Evolutionary conservation across 1,140 invertebrate species (phyloP).

Genomic region (Drosophila pseudoobscura): DNA sequence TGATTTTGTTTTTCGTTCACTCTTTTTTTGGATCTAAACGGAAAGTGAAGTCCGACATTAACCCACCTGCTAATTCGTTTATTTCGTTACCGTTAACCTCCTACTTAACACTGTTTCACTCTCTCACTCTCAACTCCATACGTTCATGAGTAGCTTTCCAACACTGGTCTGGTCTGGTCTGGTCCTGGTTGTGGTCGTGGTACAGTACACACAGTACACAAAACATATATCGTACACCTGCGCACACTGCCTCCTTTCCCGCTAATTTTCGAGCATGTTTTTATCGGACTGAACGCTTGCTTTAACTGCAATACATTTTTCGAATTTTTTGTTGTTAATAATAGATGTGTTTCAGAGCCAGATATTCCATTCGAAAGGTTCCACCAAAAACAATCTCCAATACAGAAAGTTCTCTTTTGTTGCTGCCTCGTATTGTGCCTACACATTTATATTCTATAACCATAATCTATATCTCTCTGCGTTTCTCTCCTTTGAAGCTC

Average conservation of each 20-base stretch:
- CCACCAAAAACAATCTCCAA: no score
- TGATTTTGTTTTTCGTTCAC: constrained; percentile 6
- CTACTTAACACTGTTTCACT: constrained; percentile 35
- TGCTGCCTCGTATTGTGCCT: background rate
- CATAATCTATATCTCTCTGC: no score
- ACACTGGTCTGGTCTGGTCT: constrained; percentile 33
- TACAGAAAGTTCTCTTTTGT: constrained; percentile 12
- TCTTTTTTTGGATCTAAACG: constrained; percentile 6
- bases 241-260: constrained; percentile 18
- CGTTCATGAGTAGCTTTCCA: constrained; percentile 32
- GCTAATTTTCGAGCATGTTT: constrained; percentile 65
- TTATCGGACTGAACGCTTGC: constrained; percentile 49
- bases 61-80: constrained; percentile 37
- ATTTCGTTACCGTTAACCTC: constrained; percentile 38
- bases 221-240: constrained; percentile 3
- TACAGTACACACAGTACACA: constrained; percentile 17
- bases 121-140: constrained; percentile 16
- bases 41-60: constrained; percentile 40
- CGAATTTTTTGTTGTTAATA: constrained; percentile 52
- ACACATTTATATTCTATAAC: background rate
- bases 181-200: constrained; percentile 34
- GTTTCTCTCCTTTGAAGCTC: constrained; percentile 6
- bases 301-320: constrained; percentile 23
- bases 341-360: constrained; percentile 21
- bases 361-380: constrained; percentile 21